Percentiles rank a stretch among this genome's conserved stretches.
phyloP scores from a whole-genome alignment of 2,113 vertebrate species.

The Bos indicus region DNA sequence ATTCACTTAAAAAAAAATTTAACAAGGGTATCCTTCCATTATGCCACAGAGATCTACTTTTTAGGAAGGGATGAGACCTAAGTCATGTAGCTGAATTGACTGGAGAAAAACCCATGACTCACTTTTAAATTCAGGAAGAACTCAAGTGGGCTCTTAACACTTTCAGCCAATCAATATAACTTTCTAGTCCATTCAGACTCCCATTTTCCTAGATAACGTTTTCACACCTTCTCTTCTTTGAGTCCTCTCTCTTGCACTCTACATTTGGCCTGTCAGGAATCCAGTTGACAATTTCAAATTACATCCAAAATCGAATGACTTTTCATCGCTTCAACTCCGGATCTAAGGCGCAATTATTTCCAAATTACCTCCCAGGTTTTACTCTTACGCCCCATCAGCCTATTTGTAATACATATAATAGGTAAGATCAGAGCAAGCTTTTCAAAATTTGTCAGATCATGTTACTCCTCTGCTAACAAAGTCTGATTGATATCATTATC shows the following conservation, averaged over 20 bases:
- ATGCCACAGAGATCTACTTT: neutral
- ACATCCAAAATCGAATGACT: neutral
- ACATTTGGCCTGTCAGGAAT: neutral
- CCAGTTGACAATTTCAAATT: neutral
- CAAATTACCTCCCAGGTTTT: neutral
- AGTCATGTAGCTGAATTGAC: neutral
- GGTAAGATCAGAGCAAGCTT: neutral
- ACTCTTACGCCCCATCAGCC: neutral
- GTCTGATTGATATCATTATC: neutral
- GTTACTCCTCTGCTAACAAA: neutral
- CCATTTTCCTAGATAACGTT: neutral
- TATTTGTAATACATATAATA: neutral
- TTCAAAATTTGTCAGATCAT: neutral
- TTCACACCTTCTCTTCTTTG: neutral
- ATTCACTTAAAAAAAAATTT: neutral
- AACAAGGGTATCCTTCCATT: neutral
- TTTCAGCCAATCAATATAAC: neutral
- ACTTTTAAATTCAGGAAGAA: constrained; percentile 3
- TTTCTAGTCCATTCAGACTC: neutral
- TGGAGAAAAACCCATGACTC: neutral
- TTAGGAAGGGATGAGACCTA: neutral
- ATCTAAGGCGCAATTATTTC: neutral
- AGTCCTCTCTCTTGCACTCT: neutral
- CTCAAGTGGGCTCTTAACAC: neutral
- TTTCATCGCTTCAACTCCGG: neutral